Conservation (phyloP, 1,140 invertebrate species). For the Trypoxylus dichotomus region DNA sequence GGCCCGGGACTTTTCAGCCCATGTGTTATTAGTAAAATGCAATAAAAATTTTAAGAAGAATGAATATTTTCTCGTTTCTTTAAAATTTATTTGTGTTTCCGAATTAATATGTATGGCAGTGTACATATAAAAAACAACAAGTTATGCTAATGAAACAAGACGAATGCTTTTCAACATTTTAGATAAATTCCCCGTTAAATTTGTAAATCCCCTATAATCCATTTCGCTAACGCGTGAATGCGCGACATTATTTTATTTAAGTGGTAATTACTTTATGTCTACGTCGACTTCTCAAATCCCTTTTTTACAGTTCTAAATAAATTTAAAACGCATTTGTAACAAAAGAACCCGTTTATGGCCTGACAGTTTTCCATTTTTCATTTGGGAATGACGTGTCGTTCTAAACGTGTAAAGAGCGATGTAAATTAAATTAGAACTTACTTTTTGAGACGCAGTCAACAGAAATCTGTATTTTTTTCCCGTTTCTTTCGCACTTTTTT, state of each 20-base stretch:
- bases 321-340: conserved; percentile 14
- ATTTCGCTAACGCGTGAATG: background rate
- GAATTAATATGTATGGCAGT: too few species aligned
- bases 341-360: background rate
- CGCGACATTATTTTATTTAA: background rate
- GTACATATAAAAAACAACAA: background rate
- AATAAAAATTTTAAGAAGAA: too few species aligned
- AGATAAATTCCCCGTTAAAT: background rate
- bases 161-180: background rate
- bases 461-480: conserved; percentile 6
- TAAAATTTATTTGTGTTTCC: too few species aligned
- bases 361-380: conserved; percentile 17
- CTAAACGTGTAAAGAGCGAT: background rate
- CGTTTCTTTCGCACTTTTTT: background rate
- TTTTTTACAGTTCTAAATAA: background rate
- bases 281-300: background rate
- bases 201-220: background rate
- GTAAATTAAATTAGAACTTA: conserved; percentile 11
- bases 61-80: too few species aligned
- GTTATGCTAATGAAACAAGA: background rate
- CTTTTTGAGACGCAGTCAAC: conserved; percentile 6
- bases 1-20: too few species aligned
- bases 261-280: background rate
- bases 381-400: background rate
- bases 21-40: too few species aligned